Base-by-base conservation (phyloP, 1,140 invertebrate species). In the Wasmannia auropunctata region DNA sequence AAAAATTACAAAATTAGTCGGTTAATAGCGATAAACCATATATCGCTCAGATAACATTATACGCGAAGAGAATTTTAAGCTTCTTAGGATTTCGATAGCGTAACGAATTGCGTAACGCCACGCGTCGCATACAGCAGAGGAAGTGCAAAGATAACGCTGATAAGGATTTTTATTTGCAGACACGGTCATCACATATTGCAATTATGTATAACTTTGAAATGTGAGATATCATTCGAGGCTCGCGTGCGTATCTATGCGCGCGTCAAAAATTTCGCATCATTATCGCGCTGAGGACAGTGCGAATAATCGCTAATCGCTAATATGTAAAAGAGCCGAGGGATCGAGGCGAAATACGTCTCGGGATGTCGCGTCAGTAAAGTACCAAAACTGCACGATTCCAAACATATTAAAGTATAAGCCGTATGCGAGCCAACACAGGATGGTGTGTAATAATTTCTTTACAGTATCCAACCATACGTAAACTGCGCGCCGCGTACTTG, bases 61-160 rank as follows among this genome's bases (percentile, higher is more conserved):
- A 34, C 51, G 8, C 40, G 49, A 46, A 43, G 25, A 51, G 25
- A 51, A 60, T 72, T 56, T 72, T 40, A 58, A 72, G 7, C 37
- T 74, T 80, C 63, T 83, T 46, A 60, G 31, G 40, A 74, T 58
- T 31, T 28, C 51, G 79, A 83, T 81, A 81, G 22, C 46, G 40
- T 56, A 79, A 25, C 19, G 34, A 58, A 83, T 83, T 83, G 67
- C 79, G 37, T 74, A 83, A 83, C 8, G 25, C 43, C 43, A 79
- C 14, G 19, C 51, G 11, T 16, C 5, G n/a, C 16, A 28, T 40
- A 34, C 31, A 69, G 51, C 79, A 54, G 28, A 83, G 67, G 79
- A 83, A 83, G 51, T 83, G 51, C 37, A 43, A 58, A 83, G 79
- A 83, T 83, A 83, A 60, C 67, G n/a, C 67, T 40, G 67, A 74